Conservation (phyloP, 1,140 invertebrate genomes). For the Drosophila nikananu region DNA sequence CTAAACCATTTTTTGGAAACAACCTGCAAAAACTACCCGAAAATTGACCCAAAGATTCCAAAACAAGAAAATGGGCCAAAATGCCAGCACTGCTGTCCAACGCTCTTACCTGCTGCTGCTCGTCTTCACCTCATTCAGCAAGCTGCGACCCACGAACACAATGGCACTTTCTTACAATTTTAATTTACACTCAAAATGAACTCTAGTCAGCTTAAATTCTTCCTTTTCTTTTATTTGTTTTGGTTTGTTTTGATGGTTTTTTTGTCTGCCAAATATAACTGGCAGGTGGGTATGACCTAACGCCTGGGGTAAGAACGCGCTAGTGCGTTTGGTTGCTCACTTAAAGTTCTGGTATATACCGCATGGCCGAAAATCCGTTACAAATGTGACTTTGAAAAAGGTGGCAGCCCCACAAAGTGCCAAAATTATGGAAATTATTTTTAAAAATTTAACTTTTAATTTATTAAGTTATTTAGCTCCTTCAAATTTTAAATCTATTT, state of each 20-base stretch:
- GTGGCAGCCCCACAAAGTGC: not conserved
- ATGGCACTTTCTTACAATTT: not conserved
- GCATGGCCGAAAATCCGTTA: slow-evolving; percentile 13
- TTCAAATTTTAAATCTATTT: too few species aligned
- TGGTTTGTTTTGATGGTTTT: slow-evolving; percentile 21
- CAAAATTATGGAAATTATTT: not conserved
- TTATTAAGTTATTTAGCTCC: not conserved
- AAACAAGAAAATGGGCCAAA: slow-evolving; percentile 34
- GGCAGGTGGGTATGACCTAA: slow-evolving; percentile 21
- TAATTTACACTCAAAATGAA: not conserved
- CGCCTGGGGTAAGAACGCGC: not conserved
- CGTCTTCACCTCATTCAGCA: slow-evolving; percentile 29
- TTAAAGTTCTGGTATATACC: slow-evolving; percentile 3
- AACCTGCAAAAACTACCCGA: slow-evolving; percentile 7
- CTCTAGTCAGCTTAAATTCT: not conserved
- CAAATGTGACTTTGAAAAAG: not conserved
- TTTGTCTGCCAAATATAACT: slow-evolving; percentile 9
- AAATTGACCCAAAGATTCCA: slow-evolving; percentile 16
- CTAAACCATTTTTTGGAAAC: slow-evolving; percentile 18
- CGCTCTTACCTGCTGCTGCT: slow-evolving; percentile 19
- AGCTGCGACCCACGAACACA: slow-evolving; percentile 16
- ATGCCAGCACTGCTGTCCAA: slow-evolving; percentile 10
- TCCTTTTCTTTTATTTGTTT: slow-evolving; percentile 21
- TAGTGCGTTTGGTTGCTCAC: not conserved
- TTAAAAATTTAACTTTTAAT: not conserved